phyloP scores from a whole-genome alignment of 2,797 vertebrate genomes.

The Notoglanidium macrostoma region DNA sequence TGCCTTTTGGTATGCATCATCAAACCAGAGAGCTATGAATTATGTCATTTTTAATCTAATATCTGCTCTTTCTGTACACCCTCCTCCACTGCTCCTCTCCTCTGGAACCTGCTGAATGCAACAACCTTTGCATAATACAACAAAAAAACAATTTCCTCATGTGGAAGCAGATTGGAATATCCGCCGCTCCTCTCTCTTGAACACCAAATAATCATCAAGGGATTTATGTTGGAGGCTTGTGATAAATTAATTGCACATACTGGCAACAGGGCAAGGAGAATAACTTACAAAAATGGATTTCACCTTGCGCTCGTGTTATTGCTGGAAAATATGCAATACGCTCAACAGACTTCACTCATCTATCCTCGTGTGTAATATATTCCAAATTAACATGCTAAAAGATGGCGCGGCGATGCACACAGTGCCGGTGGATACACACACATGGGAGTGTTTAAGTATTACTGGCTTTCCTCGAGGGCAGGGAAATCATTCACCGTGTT shows the following conservation, averaged over 20 bases:
- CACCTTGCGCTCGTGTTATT: conserved; percentile 63
- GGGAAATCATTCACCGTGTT: conserved; percentile 36
- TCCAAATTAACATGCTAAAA: conserved; percentile 47
- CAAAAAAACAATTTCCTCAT: conserved; percentile 69
- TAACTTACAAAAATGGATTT: conserved; percentile 70
- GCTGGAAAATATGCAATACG: conserved; percentile 58
- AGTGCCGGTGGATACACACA: neutral
- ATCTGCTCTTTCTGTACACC: conserved; percentile 17
- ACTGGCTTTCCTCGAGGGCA: conserved; percentile 51
- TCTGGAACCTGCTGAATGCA: conserved; percentile 61
- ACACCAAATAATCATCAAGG: conserved; percentile 73
- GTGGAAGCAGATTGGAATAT: conserved; percentile 67
- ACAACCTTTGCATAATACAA: conserved; percentile 70
- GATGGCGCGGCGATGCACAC: neutral
- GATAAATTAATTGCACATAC: conserved; percentile 75
- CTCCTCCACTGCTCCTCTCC: conserved; percentile 27
- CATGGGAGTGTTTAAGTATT: conserved; percentile 55
- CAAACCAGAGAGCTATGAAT: conserved; percentile 26
- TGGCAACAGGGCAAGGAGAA: conserved; percentile 64
- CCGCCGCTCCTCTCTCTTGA: conserved; percentile 68
- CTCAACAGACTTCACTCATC: conserved; percentile 51
- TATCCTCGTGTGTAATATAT: conserved; percentile 46
- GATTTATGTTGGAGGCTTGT: conserved; percentile 74
- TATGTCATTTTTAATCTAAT: conserved; percentile 44
- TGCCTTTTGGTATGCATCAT: conserved; percentile 30